Evolutionary conservation across 1,140 invertebrate species (phyloP).

Genomic region (Drosophila teissieri): DNA sequence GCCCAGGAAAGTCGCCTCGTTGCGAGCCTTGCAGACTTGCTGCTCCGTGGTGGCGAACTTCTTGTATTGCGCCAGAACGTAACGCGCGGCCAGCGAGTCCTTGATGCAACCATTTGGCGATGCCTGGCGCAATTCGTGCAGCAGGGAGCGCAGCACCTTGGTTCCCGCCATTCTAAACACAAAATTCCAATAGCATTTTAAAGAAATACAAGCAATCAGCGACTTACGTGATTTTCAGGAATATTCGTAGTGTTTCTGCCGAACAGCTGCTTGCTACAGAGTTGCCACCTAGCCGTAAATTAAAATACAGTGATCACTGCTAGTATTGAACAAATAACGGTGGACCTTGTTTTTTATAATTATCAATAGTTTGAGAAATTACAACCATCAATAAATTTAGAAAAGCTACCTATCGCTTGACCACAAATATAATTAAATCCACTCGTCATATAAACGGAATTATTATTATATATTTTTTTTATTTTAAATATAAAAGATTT

Average conservation of each 20-base stretch:
- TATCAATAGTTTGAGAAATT: too few species aligned
- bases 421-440: too few species aligned
- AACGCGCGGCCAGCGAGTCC: slow-evolving; percentile 85
- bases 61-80: slow-evolving; percentile 89
- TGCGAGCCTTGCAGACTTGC: slow-evolving; percentile 91
- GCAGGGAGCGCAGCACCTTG: slow-evolving; percentile 69
- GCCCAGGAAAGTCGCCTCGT: slow-evolving; percentile 90
- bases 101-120: slow-evolving; percentile 71
- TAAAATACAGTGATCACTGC: not conserved
- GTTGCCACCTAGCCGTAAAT: slow-evolving; percentile 4
- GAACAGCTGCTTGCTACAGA: slow-evolving; percentile 9
- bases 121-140: slow-evolving; percentile 70
- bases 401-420: too few species aligned
- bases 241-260: not conserved
- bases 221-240: slow-evolving; percentile 40
- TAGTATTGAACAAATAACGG: not conserved
- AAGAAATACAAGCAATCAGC: slow-evolving; percentile 16
- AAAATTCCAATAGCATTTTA: not conserved
- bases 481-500: too few species aligned
- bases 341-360: not conserved
- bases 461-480: too few species aligned
- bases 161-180: slow-evolving; percentile 64
- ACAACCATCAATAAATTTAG: too few species aligned
- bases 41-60: slow-evolving; percentile 91
- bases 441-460: too few species aligned